Conservation (phyloP, 2,888 invertebrate species). For the Perithous albicinctus region DNA sequence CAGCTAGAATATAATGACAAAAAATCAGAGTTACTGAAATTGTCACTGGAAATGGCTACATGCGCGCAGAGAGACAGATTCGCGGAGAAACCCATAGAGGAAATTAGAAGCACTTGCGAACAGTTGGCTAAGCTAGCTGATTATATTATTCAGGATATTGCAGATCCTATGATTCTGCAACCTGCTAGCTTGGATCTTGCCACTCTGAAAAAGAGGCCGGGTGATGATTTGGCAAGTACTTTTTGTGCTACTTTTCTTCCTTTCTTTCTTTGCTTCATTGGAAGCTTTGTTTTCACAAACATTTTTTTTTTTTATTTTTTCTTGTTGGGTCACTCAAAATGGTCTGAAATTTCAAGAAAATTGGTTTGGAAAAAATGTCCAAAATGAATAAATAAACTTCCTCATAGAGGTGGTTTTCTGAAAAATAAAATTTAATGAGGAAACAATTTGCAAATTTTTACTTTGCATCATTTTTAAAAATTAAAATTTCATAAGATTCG, state of each 20-base stretch:
- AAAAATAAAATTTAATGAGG: no score
- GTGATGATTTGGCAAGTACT: slow-evolving; percentile 90
- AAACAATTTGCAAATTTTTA: no score
- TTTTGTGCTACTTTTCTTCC: no score
- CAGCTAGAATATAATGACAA: slow-evolving; percentile 90
- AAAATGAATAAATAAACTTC: no score
- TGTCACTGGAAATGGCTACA: slow-evolving; percentile 94
- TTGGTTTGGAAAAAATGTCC: no score
- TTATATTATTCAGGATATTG: slow-evolving; percentile 93
- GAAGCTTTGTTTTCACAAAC: no score
- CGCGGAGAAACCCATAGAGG: slow-evolving; percentile 93
- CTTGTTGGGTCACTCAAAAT: no score
- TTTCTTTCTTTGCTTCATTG: no score
- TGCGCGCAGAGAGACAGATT: slow-evolving; percentile 96
- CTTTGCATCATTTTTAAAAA: background rate
- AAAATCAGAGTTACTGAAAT: slow-evolving; percentile 90
- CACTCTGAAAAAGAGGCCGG: slow-evolving; percentile 92
- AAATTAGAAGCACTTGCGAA: slow-evolving; percentile 90
- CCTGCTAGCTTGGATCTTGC: slow-evolving; percentile 96
- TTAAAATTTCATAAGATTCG: background rate
- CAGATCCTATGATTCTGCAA: slow-evolving; percentile 96
- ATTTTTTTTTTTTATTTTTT: no score
- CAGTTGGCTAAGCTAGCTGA: slow-evolving; percentile 92
- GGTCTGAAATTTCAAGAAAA: no score
- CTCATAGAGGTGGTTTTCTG: no score